These are phyloP conservation scores for Rhimphoctona megacephalus DNA, from an alignment of 2,888 invertebrate genomes.

Conservation along the genomic window DNA sequence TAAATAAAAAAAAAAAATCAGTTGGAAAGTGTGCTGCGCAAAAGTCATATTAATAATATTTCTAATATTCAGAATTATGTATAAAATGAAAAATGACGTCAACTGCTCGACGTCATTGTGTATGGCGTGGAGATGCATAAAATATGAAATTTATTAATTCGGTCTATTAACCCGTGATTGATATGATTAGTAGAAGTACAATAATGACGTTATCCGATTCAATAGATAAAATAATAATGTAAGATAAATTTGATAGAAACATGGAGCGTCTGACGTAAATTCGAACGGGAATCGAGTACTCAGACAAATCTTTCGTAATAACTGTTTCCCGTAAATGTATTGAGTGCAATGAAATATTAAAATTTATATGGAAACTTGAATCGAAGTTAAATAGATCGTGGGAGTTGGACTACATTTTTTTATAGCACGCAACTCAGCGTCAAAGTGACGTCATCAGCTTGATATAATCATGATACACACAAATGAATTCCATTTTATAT, in stretches of 20 bases:
- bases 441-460: constrained; percentile 53
- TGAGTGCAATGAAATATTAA: constrained; percentile 36
- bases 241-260: constrained; percentile 46
- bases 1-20: too few species aligned
- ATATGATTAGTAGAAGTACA: background rate
- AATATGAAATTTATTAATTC: background rate
- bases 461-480: constrained; percentile 34
- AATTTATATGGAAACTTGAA: constrained; percentile 52
- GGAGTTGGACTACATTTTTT: constrained; percentile 20
- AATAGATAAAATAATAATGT: constrained; percentile 15
- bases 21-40: too few species aligned
- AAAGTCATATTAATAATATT: background rate
- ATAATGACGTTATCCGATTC: background rate
- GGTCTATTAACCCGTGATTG: background rate
- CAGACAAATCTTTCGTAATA: constrained; percentile 43
- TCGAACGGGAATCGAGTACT: constrained; percentile 31
- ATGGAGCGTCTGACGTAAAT: constrained; percentile 22
- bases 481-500: constrained; percentile 27
- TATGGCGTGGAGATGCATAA: background rate
- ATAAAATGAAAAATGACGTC: background rate
- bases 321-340: constrained; percentile 29
- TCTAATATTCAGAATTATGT: background rate
- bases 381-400: constrained; percentile 40
- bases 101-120: background rate
- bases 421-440: background rate